These are phyloP conservation scores for Augochlora pura DNA, from an alignment of 1,140 invertebrate species.

Conservation along the genomic window DNA sequence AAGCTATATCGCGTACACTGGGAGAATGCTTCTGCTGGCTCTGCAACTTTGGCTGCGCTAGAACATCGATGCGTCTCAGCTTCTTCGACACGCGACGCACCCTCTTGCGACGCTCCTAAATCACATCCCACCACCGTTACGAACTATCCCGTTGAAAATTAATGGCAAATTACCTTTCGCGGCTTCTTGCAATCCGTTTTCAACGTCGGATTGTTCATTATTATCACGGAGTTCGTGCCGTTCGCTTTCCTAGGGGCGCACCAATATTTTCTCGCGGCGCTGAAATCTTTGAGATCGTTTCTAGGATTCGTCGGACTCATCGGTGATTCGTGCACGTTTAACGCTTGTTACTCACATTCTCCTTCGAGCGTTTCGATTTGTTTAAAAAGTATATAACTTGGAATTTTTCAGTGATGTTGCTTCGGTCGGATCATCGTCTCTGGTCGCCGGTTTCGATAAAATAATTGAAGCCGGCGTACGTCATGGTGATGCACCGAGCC, in stretches of 20 bases:
- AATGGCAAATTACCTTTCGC: constrained; percentile 8
- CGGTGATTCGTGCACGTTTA: neutral
- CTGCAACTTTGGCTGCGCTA: constrained; percentile 11
- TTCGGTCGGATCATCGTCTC: neutral
- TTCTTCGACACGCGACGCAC: neutral
- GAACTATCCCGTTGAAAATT: neutral
- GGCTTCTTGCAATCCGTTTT: neutral
- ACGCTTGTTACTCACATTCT: neutral
- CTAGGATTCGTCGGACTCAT: neutral
- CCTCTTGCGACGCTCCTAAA: constrained; percentile 2
- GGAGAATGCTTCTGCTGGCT: neutral
- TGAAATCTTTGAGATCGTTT: neutral
- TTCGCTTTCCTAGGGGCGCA: constrained; percentile 40
- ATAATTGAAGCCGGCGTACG: constrained; percentile 12
- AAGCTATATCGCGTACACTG: neutral
- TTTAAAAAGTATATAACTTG: neutral
- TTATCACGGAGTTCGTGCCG: neutral
- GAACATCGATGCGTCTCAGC: constrained; percentile 21
- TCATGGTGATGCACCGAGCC: no score
- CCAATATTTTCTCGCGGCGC: constrained; percentile 12
- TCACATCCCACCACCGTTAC: neutral
- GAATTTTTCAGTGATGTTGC: constrained; percentile 7
- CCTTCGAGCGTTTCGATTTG: no score
- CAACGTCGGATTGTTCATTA: neutral
- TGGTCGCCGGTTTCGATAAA: neutral